Evolutionary conservation across 2,113 vertebrate genomes (phyloP).

Genomic region (Desmodus rotundus): DNA sequence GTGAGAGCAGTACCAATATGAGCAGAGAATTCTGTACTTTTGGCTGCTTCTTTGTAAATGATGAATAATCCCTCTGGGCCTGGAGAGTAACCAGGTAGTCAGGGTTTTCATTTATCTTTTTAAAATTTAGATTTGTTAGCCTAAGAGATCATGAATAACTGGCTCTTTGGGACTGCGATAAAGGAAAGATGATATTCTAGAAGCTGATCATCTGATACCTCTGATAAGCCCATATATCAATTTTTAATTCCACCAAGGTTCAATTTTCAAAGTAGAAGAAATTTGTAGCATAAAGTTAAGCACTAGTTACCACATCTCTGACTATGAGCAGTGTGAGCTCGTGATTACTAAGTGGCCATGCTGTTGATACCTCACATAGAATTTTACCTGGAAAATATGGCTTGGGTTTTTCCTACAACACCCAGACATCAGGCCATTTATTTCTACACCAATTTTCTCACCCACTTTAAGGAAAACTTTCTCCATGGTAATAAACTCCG

Average conservation of each 20-base stretch:
- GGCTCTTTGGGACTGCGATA: background rate
- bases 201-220: background rate
- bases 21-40: background rate
- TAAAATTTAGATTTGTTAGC: background rate
- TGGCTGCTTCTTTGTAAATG: background rate
- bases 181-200: slow-evolving; percentile 10
- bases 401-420: background rate
- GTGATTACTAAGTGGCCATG: fast-evolving
- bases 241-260: background rate
- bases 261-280: slow-evolving; percentile 1
- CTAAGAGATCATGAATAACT: background rate
- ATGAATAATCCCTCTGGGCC: background rate
- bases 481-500: background rate
- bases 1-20: fast-evolving
- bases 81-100: background rate
- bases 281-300: background rate
- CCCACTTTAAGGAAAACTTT: background rate
- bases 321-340: background rate
- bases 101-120: background rate
- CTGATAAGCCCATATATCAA: background rate
- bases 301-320: fast-evolving
- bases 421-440: background rate
- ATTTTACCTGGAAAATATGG: background rate
- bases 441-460: background rate
- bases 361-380: background rate